Conservation (phyloP, 2,888 invertebrate species). For the Drosophila pegasa region DNA sequence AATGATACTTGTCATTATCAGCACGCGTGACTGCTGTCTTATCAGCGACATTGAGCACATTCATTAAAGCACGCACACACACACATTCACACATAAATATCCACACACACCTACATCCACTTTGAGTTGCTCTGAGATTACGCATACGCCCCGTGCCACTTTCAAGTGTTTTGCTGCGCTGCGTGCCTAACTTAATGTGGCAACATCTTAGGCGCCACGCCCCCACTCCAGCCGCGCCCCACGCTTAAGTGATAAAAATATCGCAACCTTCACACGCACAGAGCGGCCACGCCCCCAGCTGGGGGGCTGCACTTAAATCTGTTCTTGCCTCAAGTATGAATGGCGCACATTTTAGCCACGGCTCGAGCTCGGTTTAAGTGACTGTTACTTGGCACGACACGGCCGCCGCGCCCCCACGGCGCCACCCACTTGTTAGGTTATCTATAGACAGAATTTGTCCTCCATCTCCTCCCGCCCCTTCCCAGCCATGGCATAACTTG, state of each 20-base stretch:
- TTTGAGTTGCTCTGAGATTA: constrained; percentile 22
- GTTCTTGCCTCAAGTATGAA: constrained; percentile 68
- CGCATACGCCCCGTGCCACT: constrained; percentile 53
- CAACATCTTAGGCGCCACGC: constrained; percentile 38
- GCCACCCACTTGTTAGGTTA: not conserved
- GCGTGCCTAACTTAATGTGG: constrained; percentile 60
- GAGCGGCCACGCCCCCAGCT: constrained; percentile 30
- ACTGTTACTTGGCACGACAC: constrained; percentile 71
- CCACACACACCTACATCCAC: not conserved
- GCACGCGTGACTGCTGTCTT: constrained; percentile 45
- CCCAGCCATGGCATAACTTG: constrained; percentile 58
- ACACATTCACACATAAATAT: not conserved
- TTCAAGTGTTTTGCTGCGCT: constrained; percentile 65
- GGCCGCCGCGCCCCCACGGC: not conserved
- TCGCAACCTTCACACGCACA: constrained; percentile 38
- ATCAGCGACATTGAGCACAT: constrained; percentile 63
- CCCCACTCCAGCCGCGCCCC: constrained; percentile 9
- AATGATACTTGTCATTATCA: constrained; percentile 77
- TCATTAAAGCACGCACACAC: constrained; percentile 66
- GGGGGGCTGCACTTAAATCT: constrained; percentile 70
- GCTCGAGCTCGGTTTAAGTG: constrained; percentile 61
- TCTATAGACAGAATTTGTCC: not conserved
- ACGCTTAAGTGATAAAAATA: constrained; percentile 42
- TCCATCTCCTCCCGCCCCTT: not conserved
- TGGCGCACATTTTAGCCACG: constrained; percentile 62